These are phyloP conservation scores for Drosophila pegasa DNA, from an alignment of 2,888 invertebrate species.

Conservation along the genomic window DNA sequence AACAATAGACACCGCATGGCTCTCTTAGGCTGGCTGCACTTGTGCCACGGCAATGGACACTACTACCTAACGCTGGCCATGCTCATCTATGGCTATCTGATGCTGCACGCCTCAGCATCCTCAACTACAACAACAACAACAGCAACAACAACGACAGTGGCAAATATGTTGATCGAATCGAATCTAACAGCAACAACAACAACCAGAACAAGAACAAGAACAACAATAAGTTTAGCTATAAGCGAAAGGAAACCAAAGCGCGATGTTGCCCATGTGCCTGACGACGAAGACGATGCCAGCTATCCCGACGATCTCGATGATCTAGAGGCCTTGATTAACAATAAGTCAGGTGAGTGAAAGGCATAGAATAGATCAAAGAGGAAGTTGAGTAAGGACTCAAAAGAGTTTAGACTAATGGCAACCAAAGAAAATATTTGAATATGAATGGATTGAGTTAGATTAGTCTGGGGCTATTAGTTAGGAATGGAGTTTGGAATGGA, in stretches of 20 bases:
- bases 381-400: no score
- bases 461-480: no score
- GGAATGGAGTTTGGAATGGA: no score
- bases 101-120: constrained; percentile 77
- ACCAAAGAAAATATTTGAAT: no score
- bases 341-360: constrained; percentile 84
- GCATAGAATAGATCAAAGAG: no score
- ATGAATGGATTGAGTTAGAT: no score
- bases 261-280: constrained; percentile 84
- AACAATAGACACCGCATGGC: constrained; percentile 57
- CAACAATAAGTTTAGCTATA: constrained; percentile 26
- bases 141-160: no score
- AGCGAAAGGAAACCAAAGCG: constrained; percentile 64
- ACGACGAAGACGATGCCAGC: constrained; percentile 83
- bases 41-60: constrained; percentile 62
- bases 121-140: constrained; percentile 18
- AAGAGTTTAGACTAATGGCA: no score
- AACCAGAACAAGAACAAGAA: constrained; percentile 28
- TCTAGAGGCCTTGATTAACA: constrained; percentile 83
- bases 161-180: constrained; percentile 2
- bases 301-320: constrained; percentile 84
- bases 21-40: constrained; percentile 60
- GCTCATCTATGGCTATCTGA: constrained; percentile 81
- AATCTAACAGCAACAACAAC: constrained; percentile 19
- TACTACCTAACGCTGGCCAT: constrained; percentile 76